Evolutionary conservation across 2,113 vertebrate genomes (phyloP).

Genomic region (Dasyprocta punctata): DNA sequence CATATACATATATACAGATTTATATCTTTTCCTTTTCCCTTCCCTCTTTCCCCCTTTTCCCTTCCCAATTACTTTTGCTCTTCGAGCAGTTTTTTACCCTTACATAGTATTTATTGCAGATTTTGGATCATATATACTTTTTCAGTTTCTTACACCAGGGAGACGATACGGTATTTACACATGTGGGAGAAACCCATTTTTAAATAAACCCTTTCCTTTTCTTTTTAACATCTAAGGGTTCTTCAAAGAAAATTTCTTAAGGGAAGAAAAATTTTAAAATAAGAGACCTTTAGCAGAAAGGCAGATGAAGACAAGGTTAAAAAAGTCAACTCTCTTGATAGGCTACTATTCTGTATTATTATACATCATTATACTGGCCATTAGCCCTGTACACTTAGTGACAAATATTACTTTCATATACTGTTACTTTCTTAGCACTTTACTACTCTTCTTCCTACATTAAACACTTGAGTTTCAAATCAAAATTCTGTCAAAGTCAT

Average conservation of each 20-base stretch:
- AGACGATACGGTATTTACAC: too few species aligned
- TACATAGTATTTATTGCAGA: too few species aligned
- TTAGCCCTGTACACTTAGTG: background rate
- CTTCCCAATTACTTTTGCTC: too few species aligned
- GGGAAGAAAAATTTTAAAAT: slow-evolving; percentile 24
- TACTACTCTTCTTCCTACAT: background rate
- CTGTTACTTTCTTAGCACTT: background rate
- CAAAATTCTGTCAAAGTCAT: slow-evolving; percentile 17
- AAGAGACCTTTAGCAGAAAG: slow-evolving; percentile 22
- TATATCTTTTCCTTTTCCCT: too few species aligned
- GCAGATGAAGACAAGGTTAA: slow-evolving; percentile 38
- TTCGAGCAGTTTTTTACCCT: too few species aligned
- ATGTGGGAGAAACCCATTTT: slow-evolving; percentile 44
- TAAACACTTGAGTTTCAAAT: slow-evolving; percentile 11
- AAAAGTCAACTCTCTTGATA: background rate
- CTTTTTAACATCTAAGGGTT: slow-evolving; percentile 35
- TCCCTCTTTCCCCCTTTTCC: too few species aligned
- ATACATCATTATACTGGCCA: background rate
- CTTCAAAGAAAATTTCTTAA: slow-evolving; percentile 47
- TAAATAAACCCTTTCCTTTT: slow-evolving; percentile 53
- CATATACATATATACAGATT: too few species aligned
- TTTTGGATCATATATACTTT: too few species aligned
- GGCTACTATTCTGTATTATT: background rate
- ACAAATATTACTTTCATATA: slow-evolving; percentile 15
- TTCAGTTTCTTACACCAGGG: too few species aligned